Evolutionary conservation across 2,113 vertebrate genomes (phyloP).

Genomic region (Festucalex cinctus): DNA sequence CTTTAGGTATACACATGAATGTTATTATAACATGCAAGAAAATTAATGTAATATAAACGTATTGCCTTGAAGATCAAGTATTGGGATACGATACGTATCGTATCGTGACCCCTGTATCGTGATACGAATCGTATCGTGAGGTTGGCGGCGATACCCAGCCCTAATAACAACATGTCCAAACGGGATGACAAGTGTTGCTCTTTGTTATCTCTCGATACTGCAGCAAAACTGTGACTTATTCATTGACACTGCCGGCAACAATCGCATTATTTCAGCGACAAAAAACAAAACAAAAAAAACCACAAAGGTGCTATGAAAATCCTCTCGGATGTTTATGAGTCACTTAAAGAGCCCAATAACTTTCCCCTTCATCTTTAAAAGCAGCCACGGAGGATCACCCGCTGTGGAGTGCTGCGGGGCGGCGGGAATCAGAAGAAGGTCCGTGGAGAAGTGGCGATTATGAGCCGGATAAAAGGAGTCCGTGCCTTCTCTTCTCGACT

Average conservation of each 20-base stretch:
- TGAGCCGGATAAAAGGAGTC: slow-evolving; percentile 60
- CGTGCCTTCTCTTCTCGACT: slow-evolving; percentile 48
- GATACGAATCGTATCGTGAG: no score
- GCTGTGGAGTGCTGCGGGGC: slow-evolving; percentile 57
- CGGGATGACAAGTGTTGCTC: slow-evolving; percentile 57
- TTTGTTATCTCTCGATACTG: slow-evolving; percentile 46
- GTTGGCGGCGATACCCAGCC: no score
- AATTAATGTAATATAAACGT: no score
- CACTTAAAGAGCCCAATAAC: slow-evolving; percentile 79
- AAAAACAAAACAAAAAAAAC: no score
- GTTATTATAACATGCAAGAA: no score
- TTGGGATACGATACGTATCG: no score
- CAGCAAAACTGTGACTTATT: slow-evolving; percentile 70
- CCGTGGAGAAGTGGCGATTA: slow-evolving; percentile 58
- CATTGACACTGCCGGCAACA: slow-evolving; percentile 69
- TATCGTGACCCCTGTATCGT: no score
- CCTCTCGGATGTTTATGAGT: slow-evolving; percentile 74
- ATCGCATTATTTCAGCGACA: slow-evolving; percentile 67
- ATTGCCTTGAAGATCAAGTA: no score
- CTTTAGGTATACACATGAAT: no score
- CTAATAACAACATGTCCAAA: slow-evolving; percentile 44
- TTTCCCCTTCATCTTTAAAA: slow-evolving; percentile 74
- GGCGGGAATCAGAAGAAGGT: slow-evolving; percentile 34
- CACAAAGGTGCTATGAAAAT: slow-evolving; percentile 68
- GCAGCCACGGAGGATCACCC: slow-evolving; percentile 47